phyloP scores from a whole-genome alignment of 2,888 invertebrate genomes.

The Colostygia pectinataria region DNA sequence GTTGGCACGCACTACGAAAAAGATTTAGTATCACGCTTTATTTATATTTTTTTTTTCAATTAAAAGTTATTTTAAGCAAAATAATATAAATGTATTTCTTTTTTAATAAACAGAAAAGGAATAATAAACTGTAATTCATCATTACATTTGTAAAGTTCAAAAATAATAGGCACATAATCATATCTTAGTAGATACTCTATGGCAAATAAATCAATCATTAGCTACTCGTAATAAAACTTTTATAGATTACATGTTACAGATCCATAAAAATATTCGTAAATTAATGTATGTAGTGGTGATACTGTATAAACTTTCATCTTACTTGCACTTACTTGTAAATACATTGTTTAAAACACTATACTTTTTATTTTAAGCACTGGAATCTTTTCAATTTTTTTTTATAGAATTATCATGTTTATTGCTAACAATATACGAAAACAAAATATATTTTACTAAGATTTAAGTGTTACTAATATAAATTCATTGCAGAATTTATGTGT shows the following conservation, averaged over 20 bases:
- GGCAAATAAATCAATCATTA: constrained; percentile 5
- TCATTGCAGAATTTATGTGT: no score
- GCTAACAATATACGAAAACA: constrained; percentile 7
- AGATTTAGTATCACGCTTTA: not conserved
- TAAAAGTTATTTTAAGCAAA: no score
- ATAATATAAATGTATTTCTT: no score
- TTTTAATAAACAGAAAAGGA: no score
- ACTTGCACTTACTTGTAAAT: constrained; percentile 24
- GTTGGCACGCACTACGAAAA: constrained; percentile 1
- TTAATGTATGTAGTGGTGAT: constrained; percentile 16
- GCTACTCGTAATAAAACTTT: constrained; percentile 9
- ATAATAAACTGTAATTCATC: no score
- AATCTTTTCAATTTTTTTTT: not conserved
- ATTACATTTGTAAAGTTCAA: no score
- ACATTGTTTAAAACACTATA: constrained; percentile 10
- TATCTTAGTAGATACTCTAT: constrained; percentile 4
- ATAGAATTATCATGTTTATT: not conserved
- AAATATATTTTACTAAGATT: no score
- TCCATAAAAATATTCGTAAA: not conserved
- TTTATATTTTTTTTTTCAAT: no score
- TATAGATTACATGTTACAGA: constrained; percentile 15
- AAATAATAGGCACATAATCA: no score
- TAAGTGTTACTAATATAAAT: no score
- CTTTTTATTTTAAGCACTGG: constrained; percentile 12
- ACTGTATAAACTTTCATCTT: constrained; percentile 13